These are phyloP conservation scores for Laothoe populi DNA, from an alignment of 2,888 invertebrate genomes.

Conservation along the genomic window DNA sequence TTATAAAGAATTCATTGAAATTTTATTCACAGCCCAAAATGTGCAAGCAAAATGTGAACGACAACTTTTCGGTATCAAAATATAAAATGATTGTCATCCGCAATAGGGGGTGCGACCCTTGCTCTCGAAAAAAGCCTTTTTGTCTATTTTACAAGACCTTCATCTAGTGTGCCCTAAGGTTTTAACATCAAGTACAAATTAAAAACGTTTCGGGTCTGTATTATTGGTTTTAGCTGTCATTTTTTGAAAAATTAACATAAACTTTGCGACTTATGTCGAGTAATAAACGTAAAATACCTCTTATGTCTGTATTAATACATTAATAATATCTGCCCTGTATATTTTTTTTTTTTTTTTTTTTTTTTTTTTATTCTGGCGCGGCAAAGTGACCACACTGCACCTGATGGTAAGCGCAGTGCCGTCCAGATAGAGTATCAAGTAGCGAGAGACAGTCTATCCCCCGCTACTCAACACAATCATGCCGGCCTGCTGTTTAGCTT, in stretches of 20 bases:
- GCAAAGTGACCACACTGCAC: too few relatives aligned
- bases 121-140: conserved; percentile 68
- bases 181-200: conserved; percentile 81
- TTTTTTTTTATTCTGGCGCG: too few relatives aligned
- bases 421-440: too few relatives aligned
- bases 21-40: conserved; percentile 12
- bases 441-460: too few relatives aligned
- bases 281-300: too few relatives aligned
- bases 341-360: too few relatives aligned
- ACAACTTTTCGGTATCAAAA: neutral
- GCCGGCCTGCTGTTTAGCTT: too few relatives aligned
- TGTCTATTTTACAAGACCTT: conserved; percentile 41
- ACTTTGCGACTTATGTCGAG: too few relatives aligned
- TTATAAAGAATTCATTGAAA: conserved; percentile 11
- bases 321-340: too few relatives aligned
- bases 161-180: conserved; percentile 63
- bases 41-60: neutral
- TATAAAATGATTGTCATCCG: conserved; percentile 20
- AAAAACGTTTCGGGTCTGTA: conserved; percentile 66
- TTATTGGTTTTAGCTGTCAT: neutral
- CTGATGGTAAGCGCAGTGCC: too few relatives aligned
- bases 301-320: too few relatives aligned
- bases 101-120: conserved; percentile 48
- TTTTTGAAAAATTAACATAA: neutral
- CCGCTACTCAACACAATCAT: too few relatives aligned